Base-by-base conservation (phyloP, 2,888 invertebrate species). In the Molanna angustata region DNA sequence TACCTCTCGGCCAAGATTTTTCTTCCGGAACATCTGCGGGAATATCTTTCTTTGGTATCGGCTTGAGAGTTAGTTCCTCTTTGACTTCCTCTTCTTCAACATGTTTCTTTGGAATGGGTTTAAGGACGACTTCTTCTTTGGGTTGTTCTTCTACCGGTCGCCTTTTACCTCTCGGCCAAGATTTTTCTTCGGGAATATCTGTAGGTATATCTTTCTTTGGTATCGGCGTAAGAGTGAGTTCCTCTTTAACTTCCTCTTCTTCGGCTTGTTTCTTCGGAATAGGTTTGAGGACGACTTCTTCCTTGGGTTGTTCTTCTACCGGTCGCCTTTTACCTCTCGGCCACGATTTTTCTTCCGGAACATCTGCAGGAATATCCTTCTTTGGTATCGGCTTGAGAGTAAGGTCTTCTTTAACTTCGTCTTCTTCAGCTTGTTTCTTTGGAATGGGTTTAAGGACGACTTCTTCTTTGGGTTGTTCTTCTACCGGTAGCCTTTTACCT, bases 31-130 rank as follows among this genome's bases (percentile, higher is more conserved):
- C 64, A 59, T 59, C 22, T 27, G 41, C 35, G 44, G 71, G 53
- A 43, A 69, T 66, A 59, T 61, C 47, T 64, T 60, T 43, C 50
- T 67, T 69, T 59, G 67, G 63, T 43, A 70, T 58, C 16, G 74
- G 73, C 58, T 77, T 78, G 0, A 75, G 61, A 4, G 63, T 61
- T 1, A 73, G 66, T 60, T 74, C 71, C 60, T 74, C 69, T 51
- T 63, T 63, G 43, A 67, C 65, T 52, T 67, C 62, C 53, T 68
- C 66, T 47, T 68, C 64, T 27, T 67, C 49, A 49, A 64, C 63
- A 33, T 62, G 63, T 56, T 49, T 64, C 61, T 65, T 62, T 21
- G 62, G 64, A 54, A 61, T 64, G 32, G 62, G 66, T 65, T 64
- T 62, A 16, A 37, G 2, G 44, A 44, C 49, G 21, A 68, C 66